Base-by-base conservation (phyloP, 64 coral and sea anemone genomes). In the Dendronephthya gigantea region DNA sequence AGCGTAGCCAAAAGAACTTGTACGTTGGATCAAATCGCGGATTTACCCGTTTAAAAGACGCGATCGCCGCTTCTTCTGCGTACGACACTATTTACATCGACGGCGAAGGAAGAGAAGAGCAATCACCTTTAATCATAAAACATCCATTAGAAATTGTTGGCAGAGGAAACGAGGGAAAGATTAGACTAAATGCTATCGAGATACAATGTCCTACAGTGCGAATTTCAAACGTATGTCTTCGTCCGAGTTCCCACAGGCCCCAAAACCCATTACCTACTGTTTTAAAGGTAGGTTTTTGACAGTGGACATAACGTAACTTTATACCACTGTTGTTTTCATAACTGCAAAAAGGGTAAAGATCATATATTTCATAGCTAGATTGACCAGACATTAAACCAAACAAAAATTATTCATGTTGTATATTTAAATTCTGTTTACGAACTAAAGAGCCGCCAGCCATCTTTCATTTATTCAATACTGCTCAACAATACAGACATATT, bases 101-200 rank as follows among this genome's bases (percentile, higher is more conserved):
- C 37, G 39, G 89, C 6, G 95, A 89, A 29, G 70, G 91, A 45
- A 90, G 93, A 43, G 95, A 98, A 51, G 92, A 98, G 55, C 95
- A 93, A 58, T 88, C 83, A 55, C 83, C 91, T 68, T 88, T 98
- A 45, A 90, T 88, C 65, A 79, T 98, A 34, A 98, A 93, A 52
- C 93, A 93, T 81, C 95, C 95, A 33, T 90, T 98, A 29, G 95
- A 93, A 43, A 85, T 98, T 49, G 83, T 85, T 14, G 95, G 95
- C 9, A 87, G 83, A 55, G 92, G 90, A 2, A 87, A 91, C 52
- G 36, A 93, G 23, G 92, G 95, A 30, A 85, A 91, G 79, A 92
- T 98, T 39, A 40, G 91, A 8, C 28, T 98, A 31, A 86, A 93
- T 86, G 86, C 95, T 0, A 83, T 98, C 11, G 95, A 98, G 88